Evolutionary conservation across 2,888 invertebrate species (phyloP).

Genomic region (Yponomeuta sedellus): DNA sequence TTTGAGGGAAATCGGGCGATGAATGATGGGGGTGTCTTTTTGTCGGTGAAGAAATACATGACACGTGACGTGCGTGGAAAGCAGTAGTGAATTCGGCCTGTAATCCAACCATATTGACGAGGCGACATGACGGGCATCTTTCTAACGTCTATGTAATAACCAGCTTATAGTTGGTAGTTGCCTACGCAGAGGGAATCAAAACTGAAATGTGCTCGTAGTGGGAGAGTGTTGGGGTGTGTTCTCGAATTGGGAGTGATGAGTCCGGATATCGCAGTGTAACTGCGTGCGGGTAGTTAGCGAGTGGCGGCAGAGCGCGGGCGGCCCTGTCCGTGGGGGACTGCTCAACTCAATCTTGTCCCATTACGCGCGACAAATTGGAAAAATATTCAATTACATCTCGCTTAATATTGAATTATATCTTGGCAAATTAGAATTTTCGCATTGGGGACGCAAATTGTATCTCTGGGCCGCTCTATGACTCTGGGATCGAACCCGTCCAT

Average conservation of each 20-base stretch:
- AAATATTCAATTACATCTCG: constrained; percentile 76
- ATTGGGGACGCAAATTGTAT: constrained; percentile 48
- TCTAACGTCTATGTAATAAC: background rate
- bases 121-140: constrained; percentile 32
- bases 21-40: constrained; percentile 48
- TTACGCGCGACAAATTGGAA: constrained; percentile 76
- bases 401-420: constrained; percentile 76
- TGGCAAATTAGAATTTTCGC: constrained; percentile 70
- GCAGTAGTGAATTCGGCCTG: constrained; percentile 22
- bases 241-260: background rate
- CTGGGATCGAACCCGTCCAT: constrained; percentile 13
- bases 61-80: constrained; percentile 52
- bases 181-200: background rate
- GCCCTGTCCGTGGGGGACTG: constrained; percentile 47
- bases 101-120: constrained; percentile 24
- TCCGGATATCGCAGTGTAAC: constrained; percentile 2
- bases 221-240: background rate
- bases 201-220: background rate
- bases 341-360: constrained; percentile 75
- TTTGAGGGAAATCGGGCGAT: constrained; percentile 46
- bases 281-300: constrained; percentile 5
- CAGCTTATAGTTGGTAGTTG: background rate
- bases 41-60: constrained; percentile 45
- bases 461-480: constrained; percentile 19
- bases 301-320: constrained; percentile 26